These are phyloP conservation scores for Alfaro cultratus DNA, from an alignment of 2,797 vertebrate species.

Conservation along the genomic window DNA sequence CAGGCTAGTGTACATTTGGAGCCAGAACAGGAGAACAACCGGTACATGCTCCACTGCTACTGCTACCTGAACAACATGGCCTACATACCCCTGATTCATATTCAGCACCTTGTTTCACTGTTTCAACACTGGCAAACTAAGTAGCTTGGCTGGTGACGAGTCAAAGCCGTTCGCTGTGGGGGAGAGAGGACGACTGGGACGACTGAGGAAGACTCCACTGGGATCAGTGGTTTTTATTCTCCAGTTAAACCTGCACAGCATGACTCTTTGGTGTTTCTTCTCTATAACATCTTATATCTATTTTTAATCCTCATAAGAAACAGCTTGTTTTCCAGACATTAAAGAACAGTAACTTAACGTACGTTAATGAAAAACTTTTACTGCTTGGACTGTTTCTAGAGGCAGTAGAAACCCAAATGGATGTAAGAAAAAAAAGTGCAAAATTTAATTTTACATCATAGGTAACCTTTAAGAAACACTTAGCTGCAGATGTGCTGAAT, in stretches of 20 bases:
- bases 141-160: conserved; percentile 3
- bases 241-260: not conserved
- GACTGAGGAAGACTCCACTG: not conserved
- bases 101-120: conserved; percentile 7
- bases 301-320: not conserved
- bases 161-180: not conserved
- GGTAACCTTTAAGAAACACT: no score
- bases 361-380: no score
- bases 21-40: conserved; percentile 1
- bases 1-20: no score
- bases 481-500: no score
- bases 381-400: not conserved
- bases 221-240: not conserved
- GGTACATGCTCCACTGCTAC: not conserved
- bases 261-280: not conserved
- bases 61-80: conserved; percentile 10
- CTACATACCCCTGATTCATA: conserved; percentile 9
- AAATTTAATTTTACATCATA: no score
- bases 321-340: no score
- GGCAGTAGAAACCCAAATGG: no score
- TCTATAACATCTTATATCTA: not conserved
- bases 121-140: conserved; percentile 1
- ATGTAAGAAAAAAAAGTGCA: not conserved
- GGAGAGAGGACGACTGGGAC: not conserved
- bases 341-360: not conserved